Conservation (phyloP, 1,140 invertebrate species). For the Lutraria rhynchaena region DNA sequence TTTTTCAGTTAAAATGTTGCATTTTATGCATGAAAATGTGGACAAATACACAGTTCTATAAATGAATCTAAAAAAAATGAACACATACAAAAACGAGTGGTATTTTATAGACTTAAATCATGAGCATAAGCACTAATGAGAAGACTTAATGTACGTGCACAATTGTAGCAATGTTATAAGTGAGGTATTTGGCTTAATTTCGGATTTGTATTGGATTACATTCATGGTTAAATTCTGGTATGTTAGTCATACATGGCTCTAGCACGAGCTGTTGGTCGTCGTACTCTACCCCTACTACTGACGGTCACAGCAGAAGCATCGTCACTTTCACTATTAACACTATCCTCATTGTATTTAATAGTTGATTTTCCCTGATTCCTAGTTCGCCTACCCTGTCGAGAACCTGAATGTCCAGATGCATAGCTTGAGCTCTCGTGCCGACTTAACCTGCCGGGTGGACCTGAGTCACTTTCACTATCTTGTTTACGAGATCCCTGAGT, state of each 20-base stretch:
- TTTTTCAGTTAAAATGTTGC: too few species aligned
- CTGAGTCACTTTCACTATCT: conserved; percentile 40
- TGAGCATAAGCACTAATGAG: too few species aligned
- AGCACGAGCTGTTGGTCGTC: conserved; percentile 91
- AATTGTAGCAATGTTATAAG: too few species aligned
- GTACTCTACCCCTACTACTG: conserved; percentile 92
- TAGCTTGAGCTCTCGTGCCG: conserved; percentile 18
- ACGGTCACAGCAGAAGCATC: conserved; percentile 85
- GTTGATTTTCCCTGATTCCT: conserved; percentile 79
- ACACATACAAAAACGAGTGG: too few species aligned
- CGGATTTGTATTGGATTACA: too few species aligned
- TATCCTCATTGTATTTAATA: conserved; percentile 79
- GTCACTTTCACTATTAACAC: conserved; percentile 79
- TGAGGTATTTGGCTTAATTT: too few species aligned
- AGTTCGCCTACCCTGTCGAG: conserved; percentile 63
- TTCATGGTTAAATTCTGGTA: too few species aligned
- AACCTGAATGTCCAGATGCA: conserved; percentile 27
- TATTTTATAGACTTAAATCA: too few species aligned
- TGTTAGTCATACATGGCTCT: conserved; percentile 81
- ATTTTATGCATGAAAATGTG: too few species aligned
- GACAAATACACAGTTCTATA: too few species aligned
- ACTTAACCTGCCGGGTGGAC: conserved; percentile 14
- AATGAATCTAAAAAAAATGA: too few species aligned
- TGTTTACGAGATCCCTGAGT: conserved; percentile 39
- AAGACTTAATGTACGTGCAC: too few species aligned